Base-by-base conservation (phyloP, 2,113 vertebrate genomes). In the Menidia beryllina region DNA sequence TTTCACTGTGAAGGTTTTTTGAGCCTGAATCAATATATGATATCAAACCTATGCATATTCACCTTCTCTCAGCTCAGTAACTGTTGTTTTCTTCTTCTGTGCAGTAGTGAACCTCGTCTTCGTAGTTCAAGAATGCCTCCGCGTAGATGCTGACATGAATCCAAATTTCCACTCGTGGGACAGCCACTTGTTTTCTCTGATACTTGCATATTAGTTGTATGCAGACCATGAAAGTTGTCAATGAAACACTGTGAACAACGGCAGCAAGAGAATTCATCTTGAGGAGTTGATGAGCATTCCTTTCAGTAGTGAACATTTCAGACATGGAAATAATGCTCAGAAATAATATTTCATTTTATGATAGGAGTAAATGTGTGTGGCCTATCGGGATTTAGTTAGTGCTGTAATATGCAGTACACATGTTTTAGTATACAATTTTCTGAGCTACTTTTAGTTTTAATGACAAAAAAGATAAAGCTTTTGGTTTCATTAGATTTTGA, bases 221-320 rank as follows among this genome's bases (percentile, higher is more conserved):
- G 82, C 85, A 27, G 53, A 23, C 68, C 85, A 91, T 87, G 86
- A 89, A 90, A 87, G 86, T 89, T 90, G 89, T 74, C 84, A 75
- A 38, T 52, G 27, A 36, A 45, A 58, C 1, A 26, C 9, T 52
- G 11, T 21, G 2, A 26, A 55, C 48, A 2, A 53, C 41, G 66
- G 43, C 17, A 41, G 5, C 17, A 36, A 36, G 1, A 52, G 1
- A 13, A 15, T 27, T 43, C 41, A 45, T 7, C 7, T n/a, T 19
- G 7, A 8, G 17, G 5, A 45, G 4, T 7, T 45, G 5, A 45
- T n/a, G 10, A n/a, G 41, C 41, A 45, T 43, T 43, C 14, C 3
- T 43, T 43, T 43, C 1, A 41, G 14, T 15, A 14, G 7, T 8
- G 15, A 8, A 5, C 30, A 30, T 1, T 34, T 34, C 30, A 34